Percentiles rank a stretch among this genome's conserved stretches.
Evolutionary conservation across 2,113 vertebrate species (phyloP).

Genomic region (Callipepla squamata): DNA sequence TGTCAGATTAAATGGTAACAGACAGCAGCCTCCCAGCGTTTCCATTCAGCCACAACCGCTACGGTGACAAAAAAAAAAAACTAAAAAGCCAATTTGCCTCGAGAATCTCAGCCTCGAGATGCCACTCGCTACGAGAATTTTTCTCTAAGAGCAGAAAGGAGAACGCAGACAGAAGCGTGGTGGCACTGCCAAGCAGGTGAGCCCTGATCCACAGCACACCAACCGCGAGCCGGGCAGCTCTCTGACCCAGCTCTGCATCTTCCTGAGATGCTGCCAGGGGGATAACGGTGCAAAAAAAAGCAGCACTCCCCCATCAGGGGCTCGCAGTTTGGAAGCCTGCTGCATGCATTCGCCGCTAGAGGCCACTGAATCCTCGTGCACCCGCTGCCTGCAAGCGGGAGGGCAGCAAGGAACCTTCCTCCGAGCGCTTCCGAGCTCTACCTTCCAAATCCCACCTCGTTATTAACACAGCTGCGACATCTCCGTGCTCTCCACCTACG

Average conservation of each 20-base stretch:
- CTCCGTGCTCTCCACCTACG: not conserved
- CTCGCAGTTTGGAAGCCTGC: not conserved
- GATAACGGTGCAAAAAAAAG: too few relatives aligned
- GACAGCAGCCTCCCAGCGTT: not conserved
- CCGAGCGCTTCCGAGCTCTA: accelerated
- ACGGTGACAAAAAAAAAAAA: not conserved
- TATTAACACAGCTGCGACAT: not conserved
- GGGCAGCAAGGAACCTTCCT: not conserved
- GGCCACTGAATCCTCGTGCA: slow-evolving; percentile 71
- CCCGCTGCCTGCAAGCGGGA: not conserved
- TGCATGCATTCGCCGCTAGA: slow-evolving; percentile 69
- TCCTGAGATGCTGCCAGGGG: too few relatives aligned
- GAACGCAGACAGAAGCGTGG: accelerated
- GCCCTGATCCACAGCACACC: not conserved
- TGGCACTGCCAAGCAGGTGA: not conserved
- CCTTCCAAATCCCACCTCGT: not conserved
- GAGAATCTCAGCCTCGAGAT: not conserved
- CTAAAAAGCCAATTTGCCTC: not conserved
- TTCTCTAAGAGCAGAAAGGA: not conserved
- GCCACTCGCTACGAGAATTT: not conserved
- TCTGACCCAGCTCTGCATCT: too few relatives aligned
- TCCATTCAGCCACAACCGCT: not conserved
- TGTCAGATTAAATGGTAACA: not conserved
- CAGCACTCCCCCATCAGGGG: too few relatives aligned
- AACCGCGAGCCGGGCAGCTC: too few relatives aligned